phyloP scores from a whole-genome alignment of 2,113 vertebrate species.

The Chaenogobius annularis region DNA sequence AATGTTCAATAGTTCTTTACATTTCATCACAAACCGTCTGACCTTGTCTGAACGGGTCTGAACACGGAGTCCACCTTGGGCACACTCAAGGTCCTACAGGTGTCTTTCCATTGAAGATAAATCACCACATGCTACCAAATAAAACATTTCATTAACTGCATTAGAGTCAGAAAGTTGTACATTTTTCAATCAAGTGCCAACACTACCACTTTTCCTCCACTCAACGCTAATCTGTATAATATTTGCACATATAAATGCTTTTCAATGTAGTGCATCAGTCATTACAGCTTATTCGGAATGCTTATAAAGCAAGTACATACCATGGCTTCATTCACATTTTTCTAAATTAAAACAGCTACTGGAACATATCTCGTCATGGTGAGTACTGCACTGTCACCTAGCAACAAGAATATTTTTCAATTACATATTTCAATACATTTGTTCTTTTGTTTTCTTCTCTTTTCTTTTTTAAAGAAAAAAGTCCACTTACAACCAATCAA shows the following conservation, averaged over 20 bases:
- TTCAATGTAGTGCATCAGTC: background rate
- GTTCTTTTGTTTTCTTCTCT: no score
- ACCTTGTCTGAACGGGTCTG: constrained; percentile 5
- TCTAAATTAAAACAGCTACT: no score
- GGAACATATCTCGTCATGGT: no score
- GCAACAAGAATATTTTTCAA: no score
- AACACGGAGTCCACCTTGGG: constrained; percentile 10
- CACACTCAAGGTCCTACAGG: background rate
- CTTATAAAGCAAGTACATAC: background rate
- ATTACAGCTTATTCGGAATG: background rate
- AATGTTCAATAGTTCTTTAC: constrained; percentile 10
- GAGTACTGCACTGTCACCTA: no score
- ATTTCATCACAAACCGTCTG: background rate
- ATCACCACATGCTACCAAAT: background rate
- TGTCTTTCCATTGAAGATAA: no score
- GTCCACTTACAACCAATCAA: no score
- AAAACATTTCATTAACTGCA: background rate
- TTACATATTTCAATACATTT: no score
- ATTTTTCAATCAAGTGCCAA: background rate
- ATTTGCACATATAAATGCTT: background rate
- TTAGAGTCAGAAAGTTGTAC: background rate
- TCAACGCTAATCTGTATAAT: background rate
- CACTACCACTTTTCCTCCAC: background rate
- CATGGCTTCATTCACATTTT: no score
- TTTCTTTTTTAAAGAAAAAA: no score